Conservation (phyloP, 2,797 vertebrate species). For the Macropodus opercularis region DNA sequence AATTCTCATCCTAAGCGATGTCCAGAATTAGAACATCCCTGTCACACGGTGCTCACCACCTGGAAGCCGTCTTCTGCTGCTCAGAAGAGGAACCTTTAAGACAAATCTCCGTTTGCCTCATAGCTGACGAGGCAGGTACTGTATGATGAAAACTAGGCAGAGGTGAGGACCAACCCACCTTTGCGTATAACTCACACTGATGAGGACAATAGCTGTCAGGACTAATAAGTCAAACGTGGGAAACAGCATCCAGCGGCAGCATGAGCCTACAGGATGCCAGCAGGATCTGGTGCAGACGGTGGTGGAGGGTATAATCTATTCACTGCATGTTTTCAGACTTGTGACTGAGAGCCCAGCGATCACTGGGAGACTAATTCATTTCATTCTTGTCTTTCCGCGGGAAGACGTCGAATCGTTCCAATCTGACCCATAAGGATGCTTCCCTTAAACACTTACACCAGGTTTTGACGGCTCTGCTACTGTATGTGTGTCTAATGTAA, state of each 20-base stretch:
- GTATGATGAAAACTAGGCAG: neutral
- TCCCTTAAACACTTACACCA: neutral
- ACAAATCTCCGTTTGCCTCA: too few species aligned
- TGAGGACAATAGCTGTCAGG: neutral
- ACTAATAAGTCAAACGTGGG: neutral
- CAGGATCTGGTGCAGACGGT: neutral
- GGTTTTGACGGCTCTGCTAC: neutral
- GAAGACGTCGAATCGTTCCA: neutral
- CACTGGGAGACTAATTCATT: too few species aligned
- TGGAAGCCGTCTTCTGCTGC: too few species aligned
- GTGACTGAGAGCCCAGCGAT: neutral
- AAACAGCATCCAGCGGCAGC: neutral
- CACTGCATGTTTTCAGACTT: too few species aligned
- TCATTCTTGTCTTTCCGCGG: neutral
- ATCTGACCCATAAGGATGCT: neutral
- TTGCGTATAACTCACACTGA: neutral
- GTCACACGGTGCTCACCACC: too few species aligned
- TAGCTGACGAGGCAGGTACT: too few species aligned
- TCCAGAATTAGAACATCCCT: too few species aligned
- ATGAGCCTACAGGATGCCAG: neutral
- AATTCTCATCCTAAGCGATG: too few species aligned
- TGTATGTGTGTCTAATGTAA: constrained; percentile 1
- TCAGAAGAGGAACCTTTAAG: too few species aligned
- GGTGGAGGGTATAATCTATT: neutral
- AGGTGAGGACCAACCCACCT: neutral